Base-by-base conservation (phyloP, 2,888 invertebrate genomes). In the Acronicta psi region DNA sequence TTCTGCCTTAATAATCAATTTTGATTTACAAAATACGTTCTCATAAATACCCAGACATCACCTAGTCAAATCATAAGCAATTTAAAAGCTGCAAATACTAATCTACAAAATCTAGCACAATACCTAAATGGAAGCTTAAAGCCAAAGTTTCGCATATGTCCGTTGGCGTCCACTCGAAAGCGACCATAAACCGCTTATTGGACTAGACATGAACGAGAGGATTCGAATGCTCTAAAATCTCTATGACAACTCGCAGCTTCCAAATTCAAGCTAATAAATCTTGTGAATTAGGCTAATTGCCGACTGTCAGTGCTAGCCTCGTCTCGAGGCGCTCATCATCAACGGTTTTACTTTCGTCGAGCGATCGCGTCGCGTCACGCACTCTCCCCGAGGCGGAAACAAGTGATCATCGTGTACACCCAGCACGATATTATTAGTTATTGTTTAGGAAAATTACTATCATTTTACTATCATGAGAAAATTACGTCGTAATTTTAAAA, bases 291-390 rank as follows among this genome's bases (percentile, higher is more conserved):
- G 62, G 70, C 58, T 73, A 67, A 71, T 76, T 80, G 69, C 51
- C 62, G 52, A 57, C 56, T 60, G 58, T 65, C 59, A 43, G 53
- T 41, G 62, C 23, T 74, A 70, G 70, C 64, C 70, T 68, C 73
- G 63, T 51, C 59, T 69, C 52, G 65, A 63, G 60, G 47, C 59
- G 72, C 69, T 66, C 71, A 69, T 77, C 77, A 80, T 74, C 76
- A 73, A 45, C 72, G 76, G 78, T 84, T 85, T 87, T 85, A 89
- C 88, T 88, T 88, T 88, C 87, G 68, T 77, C 80, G 75, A 75
- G 65, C 63, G 55, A 73, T 56, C 45, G 43, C 56, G 55, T 51
- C 66, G 40, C 68, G 68, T 72, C 82, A 81, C 75, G 74, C 75
- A 74, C 77, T 83, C 84, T 81, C 79, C 64, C 69, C 75, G 69